Percentiles rank a stretch among this genome's conserved stretches.
Evolutionary conservation across 1,140 invertebrate genomes (phyloP).

Genomic region (Meteorus sp.): DNA sequence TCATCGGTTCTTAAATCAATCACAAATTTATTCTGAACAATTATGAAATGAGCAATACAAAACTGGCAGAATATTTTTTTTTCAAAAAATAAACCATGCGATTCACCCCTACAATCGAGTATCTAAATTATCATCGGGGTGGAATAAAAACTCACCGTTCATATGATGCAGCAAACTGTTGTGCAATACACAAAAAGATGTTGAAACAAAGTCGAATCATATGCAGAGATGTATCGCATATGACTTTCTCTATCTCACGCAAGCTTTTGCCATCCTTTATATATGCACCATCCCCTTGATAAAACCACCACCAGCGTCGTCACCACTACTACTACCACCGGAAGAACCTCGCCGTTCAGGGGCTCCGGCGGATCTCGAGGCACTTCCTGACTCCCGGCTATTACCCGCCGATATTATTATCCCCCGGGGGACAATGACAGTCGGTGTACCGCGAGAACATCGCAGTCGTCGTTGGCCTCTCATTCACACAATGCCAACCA

Average conservation of each 20-base stretch:
- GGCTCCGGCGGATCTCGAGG: constrained; percentile 25
- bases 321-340: neutral
- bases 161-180: too few species aligned
- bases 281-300: neutral
- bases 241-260: neutral
- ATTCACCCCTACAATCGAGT: too few species aligned
- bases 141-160: too few species aligned
- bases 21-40: too few species aligned
- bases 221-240: too few species aligned
- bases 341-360: constrained; percentile 23
- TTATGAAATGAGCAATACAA: too few species aligned
- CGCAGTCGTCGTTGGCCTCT: neutral
- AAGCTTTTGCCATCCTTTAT: neutral
- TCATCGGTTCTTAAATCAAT: too few species aligned
- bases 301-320: neutral
- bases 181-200: too few species aligned
- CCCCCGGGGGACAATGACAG: constrained; percentile 30
- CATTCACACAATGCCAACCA: neutral
- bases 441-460: constrained; percentile 20
- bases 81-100: too few species aligned
- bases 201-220: too few species aligned
- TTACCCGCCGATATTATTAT: constrained; percentile 34
- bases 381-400: constrained; percentile 31
- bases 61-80: too few species aligned
- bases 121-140: too few species aligned